A percentile compares a stretch with the other conserved stretches of the same genome.
These are phyloP conservation scores for Sapayoa aenigma DNA, from an alignment of 2,113 vertebrate species.

Conservation along the genomic window DNA sequence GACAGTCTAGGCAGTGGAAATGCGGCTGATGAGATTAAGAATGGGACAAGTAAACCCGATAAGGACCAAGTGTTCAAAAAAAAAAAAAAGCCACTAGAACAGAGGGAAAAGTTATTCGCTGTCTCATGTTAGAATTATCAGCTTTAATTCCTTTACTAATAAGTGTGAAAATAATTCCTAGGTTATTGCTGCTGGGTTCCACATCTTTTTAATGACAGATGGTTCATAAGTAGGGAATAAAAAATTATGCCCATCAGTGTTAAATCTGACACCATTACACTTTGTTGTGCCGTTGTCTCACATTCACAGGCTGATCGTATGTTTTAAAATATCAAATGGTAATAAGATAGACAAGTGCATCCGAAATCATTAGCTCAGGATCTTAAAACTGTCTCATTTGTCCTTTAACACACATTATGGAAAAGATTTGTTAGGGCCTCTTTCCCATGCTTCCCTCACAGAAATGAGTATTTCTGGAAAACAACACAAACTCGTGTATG, in stretches of 20 bases:
- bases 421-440: neutral
- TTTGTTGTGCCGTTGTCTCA: neutral
- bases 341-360: neutral
- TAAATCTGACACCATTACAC: neutral
- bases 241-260: neutral
- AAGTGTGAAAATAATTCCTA: neutral
- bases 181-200: neutral
- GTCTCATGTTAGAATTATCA: neutral
- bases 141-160: neutral
- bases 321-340: neutral
- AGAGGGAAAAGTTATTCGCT: neutral
- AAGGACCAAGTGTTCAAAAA: neutral
- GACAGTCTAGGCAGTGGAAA: neutral
- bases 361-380: neutral
- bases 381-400: neutral
- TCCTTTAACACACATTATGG: rapidly evolving
- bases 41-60: neutral
- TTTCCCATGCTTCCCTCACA: neutral
- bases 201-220: neutral
- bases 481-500: neutral
- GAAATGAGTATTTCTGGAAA: neutral
- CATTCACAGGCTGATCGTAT: neutral
- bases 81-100: neutral
- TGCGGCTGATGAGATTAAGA: constrained; percentile 19
- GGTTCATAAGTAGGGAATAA: neutral